A percentile compares a stretch with the other conserved stretches of the same genome.
Evolutionary conservation across 2,113 vertebrate genomes (phyloP).

Genomic region (Cynoglossus semilaevis): DNA sequence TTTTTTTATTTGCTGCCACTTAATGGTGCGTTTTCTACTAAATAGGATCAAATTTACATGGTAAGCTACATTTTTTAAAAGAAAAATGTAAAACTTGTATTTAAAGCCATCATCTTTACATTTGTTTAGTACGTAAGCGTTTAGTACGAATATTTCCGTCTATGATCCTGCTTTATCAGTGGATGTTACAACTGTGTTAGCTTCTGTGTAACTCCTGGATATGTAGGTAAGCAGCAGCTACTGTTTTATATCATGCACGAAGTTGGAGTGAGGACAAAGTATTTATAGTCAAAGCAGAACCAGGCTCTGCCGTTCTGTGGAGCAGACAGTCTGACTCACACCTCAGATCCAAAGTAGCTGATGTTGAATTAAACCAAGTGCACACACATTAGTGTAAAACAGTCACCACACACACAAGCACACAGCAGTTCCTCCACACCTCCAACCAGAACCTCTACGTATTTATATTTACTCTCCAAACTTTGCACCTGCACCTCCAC

Average conservation of each 20-base stretch:
- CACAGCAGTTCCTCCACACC: constrained; percentile 57
- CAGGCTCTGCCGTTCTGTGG: constrained; percentile 37
- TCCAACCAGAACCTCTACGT: constrained; percentile 58
- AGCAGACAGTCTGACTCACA: constrained; percentile 30
- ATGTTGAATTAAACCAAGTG: constrained; percentile 11
- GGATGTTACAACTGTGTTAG: no score
- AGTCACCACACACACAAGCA: constrained; percentile 24
- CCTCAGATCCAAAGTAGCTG: constrained; percentile 25
- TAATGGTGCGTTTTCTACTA: no score
- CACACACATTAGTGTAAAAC: constrained; percentile 12
- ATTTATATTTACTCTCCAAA: constrained; percentile 69
- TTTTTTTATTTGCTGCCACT: no score
- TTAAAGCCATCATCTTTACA: no score
- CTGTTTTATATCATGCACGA: constrained; percentile 13
- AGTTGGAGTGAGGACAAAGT: constrained; percentile 17
- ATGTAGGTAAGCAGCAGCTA: constrained; percentile 8
- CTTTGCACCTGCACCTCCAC: constrained; percentile 58
- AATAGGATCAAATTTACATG: no score
- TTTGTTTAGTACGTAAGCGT: no score
- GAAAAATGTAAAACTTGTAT: no score
- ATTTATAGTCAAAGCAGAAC: constrained; percentile 31
- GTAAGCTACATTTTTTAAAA: no score
- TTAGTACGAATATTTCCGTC: no score
- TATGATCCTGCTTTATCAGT: no score
- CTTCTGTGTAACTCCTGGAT: no score